Conservation (phyloP, 53 echinoderm and acorn worm species). For the Holothuria scabra region DNA sequence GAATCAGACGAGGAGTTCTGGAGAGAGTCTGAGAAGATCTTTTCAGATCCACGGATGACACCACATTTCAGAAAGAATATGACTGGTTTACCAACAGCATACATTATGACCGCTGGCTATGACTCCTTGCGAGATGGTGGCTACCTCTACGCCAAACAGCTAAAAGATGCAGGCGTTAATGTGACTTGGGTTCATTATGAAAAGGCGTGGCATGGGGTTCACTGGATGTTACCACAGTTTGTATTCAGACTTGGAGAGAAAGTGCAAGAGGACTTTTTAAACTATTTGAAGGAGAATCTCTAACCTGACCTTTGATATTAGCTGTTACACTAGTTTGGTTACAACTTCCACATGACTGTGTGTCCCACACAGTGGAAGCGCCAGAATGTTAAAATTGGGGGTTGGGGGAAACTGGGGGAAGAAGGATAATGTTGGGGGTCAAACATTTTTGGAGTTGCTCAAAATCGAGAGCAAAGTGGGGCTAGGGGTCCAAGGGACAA, state of each 20-base stretch:
- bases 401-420: too few species aligned
- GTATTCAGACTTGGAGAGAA: neutral
- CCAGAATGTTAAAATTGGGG: too few species aligned
- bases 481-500: too few species aligned
- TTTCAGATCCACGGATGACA: slow-evolving; percentile 63
- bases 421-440: too few species aligned
- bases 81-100: slow-evolving; percentile 60
- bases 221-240: neutral
- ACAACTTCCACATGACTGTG: too few species aligned
- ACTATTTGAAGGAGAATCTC: neutral
- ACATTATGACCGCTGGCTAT: slow-evolving; percentile 71
- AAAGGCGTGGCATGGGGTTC: slow-evolving; percentile 46
- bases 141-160: slow-evolving; percentile 75
- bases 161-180: slow-evolving; percentile 71
- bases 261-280: slow-evolving; percentile 8
- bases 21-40: slow-evolving; percentile 51
- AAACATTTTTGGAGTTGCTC: too few species aligned
- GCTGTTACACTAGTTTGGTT: too few species aligned
- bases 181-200: slow-evolving; percentile 63
- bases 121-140: slow-evolving; percentile 85
- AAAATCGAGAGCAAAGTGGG: too few species aligned
- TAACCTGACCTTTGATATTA: neutral
- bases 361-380: too few species aligned
- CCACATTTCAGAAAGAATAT: slow-evolving; percentile 59
- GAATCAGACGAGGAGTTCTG: slow-evolving; percentile 60